Percentiles rank a stretch among this genome's conserved stretches.
These are phyloP conservation scores for Erebia palarica DNA, from an alignment of 2,888 invertebrate genomes.

Conservation along the genomic window DNA sequence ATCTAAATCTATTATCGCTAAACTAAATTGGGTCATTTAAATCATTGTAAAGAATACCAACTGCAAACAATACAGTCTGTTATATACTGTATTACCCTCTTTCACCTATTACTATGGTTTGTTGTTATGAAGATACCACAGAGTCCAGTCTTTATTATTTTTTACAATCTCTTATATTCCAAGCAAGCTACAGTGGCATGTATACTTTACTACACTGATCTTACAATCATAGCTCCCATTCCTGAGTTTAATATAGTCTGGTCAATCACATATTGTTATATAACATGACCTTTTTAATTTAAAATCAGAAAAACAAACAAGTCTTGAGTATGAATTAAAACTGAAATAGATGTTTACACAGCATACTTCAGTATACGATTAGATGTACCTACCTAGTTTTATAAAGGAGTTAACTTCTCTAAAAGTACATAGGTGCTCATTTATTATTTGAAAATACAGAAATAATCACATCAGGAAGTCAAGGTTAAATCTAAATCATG, in stretches of 20 bases:
- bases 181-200: too few species aligned
- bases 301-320: not conserved
- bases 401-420: not conserved
- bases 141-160: too few species aligned
- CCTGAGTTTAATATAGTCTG: not conserved
- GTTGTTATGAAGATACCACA: too few species aligned
- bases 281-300: not conserved
- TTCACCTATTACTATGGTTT: too few species aligned
- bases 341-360: not conserved
- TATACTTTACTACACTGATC: too few species aligned
- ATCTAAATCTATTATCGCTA: too few species aligned
- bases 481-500: conserved; percentile 75
- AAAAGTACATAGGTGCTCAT: not conserved
- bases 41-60: too few species aligned
- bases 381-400: not conserved
- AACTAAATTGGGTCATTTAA: too few species aligned
- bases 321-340: not conserved
- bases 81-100: too few species aligned
- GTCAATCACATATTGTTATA: not conserved
- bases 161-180: too few species aligned
- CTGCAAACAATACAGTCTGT: too few species aligned
- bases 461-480: conserved; percentile 46
- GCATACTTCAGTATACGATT: not conserved
- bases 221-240: not conserved
- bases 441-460: conserved; percentile 18